Percentiles rank a stretch among this genome's conserved stretches.
phyloP scores from a whole-genome alignment of 2,797 vertebrate genomes.

The Remorina albescens region DNA sequence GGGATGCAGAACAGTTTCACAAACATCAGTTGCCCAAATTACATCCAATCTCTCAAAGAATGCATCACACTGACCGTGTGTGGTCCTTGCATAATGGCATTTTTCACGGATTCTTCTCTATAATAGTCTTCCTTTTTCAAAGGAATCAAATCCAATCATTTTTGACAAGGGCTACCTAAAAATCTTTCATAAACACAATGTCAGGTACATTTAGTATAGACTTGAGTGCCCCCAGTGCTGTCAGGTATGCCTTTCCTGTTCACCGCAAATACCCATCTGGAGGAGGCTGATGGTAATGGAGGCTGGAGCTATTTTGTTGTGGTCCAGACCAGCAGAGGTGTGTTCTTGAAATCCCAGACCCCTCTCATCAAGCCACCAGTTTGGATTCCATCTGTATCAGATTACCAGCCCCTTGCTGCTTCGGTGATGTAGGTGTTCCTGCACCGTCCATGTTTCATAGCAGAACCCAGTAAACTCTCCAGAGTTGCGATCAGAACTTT shows the following conservation, averaged over 20 bases:
- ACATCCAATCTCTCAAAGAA: slow-evolving; percentile 35
- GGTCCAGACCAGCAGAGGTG: slow-evolving; percentile 23
- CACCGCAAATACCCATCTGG: slow-evolving; percentile 30
- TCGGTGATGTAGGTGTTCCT: slow-evolving; percentile 47
- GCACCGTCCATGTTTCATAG: slow-evolving; percentile 37
- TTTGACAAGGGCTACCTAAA: slow-evolving; percentile 25
- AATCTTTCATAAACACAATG: slow-evolving; percentile 34
- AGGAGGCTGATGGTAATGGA: slow-evolving; percentile 13
- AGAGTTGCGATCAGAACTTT: neutral
- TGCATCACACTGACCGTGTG: neutral
- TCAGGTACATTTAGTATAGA: slow-evolving; percentile 35
- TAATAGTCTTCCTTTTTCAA: neutral
- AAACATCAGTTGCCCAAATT: slow-evolving; percentile 37
- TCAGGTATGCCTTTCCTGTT: slow-evolving; percentile 20
- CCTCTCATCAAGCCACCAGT: slow-evolving; percentile 36
- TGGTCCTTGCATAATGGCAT: slow-evolving; percentile 24
- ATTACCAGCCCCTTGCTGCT: slow-evolving; percentile 55
- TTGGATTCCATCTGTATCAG: slow-evolving; percentile 67
- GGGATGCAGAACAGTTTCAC: slow-evolving; percentile 22
- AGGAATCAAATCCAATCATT: slow-evolving; percentile 25
- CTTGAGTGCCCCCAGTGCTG: neutral
- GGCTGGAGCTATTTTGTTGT: slow-evolving; percentile 34
- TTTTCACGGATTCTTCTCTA: slow-evolving; percentile 18
- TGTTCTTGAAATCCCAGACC: slow-evolving; percentile 25
- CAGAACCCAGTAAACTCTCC: slow-evolving; percentile 34